Evolutionary conservation across 2,113 vertebrate species (phyloP), one percentile per base, ranked within the genome.

Genomic region (Pollachius pollachius): DNA sequence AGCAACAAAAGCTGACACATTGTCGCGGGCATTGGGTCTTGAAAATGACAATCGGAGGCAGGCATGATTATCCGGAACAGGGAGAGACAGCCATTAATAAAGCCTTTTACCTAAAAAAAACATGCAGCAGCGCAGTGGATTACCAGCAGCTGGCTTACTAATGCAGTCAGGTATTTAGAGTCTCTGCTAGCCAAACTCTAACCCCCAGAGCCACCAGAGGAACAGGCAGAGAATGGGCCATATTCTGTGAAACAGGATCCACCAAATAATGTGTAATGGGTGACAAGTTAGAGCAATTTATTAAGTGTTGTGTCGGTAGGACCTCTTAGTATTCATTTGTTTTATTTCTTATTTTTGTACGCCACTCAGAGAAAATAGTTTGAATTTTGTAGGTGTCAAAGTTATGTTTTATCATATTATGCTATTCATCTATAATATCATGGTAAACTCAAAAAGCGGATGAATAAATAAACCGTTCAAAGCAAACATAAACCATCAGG

Each of bases 81-180:
- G 25, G 23, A 61, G 72, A 73, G 65, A 71, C 41, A 73, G 52
- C 48, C 48, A 15, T 66, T 80, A 71, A 70, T 69, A 81, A 77
- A 85, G 72, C 68, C 62, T 52, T 64, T 87, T 82, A 82, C 79
- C 79, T 89, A 78, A 84, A 65, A 48, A 82, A 85, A 71, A 76
- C 83, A 73, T 30, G 18, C 70, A 74, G 18, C 70, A 74, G 74
- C 74, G 81, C 68, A 82, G 78, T 70, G 81, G 84, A 91, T 91
- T 90, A 90, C 59, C 52, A 76, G 63, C 61, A 58, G 74, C 74
- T 71, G 80, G 79, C 81, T 86, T 84, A 85, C 84, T 86, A 82
- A 87, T 87, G 84, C 82, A 81, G 73, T 71, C 65, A 84, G 84
- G 74, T 84, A 73, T 86, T 89, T 83, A 81, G 75, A 77, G 83